A percentile compares a stretch with the other conserved stretches of the same genome.
phyloP scores from a whole-genome alignment of 2,888 invertebrate genomes.

The Amphipyra berbera region DNA sequence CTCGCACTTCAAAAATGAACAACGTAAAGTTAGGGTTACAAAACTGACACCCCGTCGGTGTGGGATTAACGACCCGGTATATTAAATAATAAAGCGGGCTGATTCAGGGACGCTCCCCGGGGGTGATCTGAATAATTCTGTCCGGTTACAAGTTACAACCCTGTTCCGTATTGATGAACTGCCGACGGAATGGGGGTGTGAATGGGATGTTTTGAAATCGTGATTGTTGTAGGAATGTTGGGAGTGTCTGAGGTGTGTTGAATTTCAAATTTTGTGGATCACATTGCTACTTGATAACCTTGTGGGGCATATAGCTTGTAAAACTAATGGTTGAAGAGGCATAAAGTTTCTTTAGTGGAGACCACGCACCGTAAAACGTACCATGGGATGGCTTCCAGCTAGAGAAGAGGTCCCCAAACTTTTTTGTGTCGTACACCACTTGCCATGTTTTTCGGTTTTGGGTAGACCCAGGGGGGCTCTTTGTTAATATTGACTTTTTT shows the following conservation, averaged over 20 bases:
- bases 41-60: constrained; percentile 24
- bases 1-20: constrained; percentile 25
- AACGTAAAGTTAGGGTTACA: constrained; percentile 1
- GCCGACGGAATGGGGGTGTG: constrained; percentile 7
- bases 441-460: no score
- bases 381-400: no score
- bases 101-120: constrained; percentile 20
- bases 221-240: constrained; percentile 2
- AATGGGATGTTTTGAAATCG: constrained; percentile 9
- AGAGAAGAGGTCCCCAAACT: no score
- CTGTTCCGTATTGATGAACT: constrained; percentile 32
- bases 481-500: no score
- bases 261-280: neutral
- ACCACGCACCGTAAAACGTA: no score
- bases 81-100: constrained; percentile 49
- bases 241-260: neutral
- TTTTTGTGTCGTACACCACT: no score
- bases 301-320: no score
- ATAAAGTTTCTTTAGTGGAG: no score
- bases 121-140: constrained; percentile 44
- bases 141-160: neutral
- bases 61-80: constrained; percentile 35
- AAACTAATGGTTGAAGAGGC: no score
- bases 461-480: no score
- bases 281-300: no score